phyloP scores from a whole-genome alignment of 2,113 vertebrate species.

The Chaetops frenatus region DNA sequence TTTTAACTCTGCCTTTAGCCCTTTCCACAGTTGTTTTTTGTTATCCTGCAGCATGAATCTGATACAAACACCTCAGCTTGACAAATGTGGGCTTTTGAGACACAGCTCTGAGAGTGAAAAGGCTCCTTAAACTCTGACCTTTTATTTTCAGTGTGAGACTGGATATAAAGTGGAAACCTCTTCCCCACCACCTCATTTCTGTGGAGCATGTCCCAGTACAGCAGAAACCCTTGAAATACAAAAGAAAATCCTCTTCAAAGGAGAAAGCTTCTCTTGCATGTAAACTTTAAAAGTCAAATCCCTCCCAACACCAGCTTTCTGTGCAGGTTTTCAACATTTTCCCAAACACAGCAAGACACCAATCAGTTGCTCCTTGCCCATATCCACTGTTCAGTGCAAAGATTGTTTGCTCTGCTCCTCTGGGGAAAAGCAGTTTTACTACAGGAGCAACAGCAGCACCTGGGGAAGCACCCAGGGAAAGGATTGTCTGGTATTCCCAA shows the following conservation, averaged over 20 bases:
- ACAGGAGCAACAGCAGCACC: not conserved
- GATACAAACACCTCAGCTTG: not conserved
- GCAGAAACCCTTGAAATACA: constrained; percentile 13
- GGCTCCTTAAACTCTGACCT: not conserved
- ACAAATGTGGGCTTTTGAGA: not conserved
- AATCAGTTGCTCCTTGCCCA: not conserved
- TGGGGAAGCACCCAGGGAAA: not conserved
- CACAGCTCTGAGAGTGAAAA: not conserved
- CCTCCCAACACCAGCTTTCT: not conserved
- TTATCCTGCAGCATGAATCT: not conserved
- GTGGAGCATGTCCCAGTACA: not conserved
- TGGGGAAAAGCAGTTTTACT: not conserved
- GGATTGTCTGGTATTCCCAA: not conserved
- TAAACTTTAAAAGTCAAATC: not conserved
- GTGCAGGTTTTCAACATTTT: not conserved
- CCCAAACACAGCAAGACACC: not conserved
- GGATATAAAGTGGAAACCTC: constrained; percentile 21
- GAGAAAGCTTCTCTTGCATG: not conserved
- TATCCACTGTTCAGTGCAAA: not conserved
- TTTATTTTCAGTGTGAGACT: constrained; percentile 56
- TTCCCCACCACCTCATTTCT: not conserved
- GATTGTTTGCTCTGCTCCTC: not conserved
- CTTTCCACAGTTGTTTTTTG: not conserved
- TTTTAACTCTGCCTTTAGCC: not conserved
- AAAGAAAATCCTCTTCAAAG: constrained; percentile 2